Conservation (phyloP, 2,113 vertebrate species). For the Ciconia boyciana region DNA sequence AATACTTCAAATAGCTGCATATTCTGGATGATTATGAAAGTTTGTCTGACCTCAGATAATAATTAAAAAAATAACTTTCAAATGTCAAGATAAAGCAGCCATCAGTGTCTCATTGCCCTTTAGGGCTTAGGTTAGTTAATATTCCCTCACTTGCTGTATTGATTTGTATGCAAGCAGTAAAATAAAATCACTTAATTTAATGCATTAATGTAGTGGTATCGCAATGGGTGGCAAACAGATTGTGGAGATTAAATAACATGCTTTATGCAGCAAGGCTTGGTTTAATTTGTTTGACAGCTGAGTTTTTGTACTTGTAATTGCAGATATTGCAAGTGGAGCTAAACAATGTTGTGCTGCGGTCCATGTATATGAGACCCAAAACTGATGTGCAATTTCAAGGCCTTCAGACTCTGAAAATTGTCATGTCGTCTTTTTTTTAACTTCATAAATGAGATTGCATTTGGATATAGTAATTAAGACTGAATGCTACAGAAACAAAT, state of each 20-base stretch:
- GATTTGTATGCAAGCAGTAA: slow-evolving; percentile 37
- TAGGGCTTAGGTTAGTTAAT: slow-evolving; percentile 1
- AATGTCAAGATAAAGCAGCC: not conserved
- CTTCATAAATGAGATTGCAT: not conserved
- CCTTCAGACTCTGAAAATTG: not conserved
- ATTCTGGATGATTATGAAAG: not conserved
- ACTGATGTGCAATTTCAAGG: not conserved
- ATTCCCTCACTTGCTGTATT: not conserved
- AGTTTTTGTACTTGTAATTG: slow-evolving; percentile 17
- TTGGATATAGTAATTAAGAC: not conserved
- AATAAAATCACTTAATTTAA: slow-evolving; percentile 50
- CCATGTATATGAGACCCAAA: not conserved
- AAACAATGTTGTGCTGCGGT: not conserved
- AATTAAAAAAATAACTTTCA: not conserved
- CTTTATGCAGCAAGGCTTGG: slow-evolving; percentile 14
- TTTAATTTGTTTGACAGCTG: slow-evolving; percentile 36
- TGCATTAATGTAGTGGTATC: slow-evolving; percentile 24
- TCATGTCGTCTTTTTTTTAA: not conserved
- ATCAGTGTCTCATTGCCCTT: not conserved
- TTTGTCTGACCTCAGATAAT: not conserved
- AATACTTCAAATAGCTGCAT: slow-evolving; percentile 2
- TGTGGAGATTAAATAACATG: slow-evolving; percentile 52
- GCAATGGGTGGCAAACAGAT: slow-evolving; percentile 36
- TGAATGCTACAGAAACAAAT: not conserved
- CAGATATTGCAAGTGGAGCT: not conserved